phyloP scores from a whole-genome alignment of 2,797 vertebrate genomes.

The Peromyscus nudipes region DNA sequence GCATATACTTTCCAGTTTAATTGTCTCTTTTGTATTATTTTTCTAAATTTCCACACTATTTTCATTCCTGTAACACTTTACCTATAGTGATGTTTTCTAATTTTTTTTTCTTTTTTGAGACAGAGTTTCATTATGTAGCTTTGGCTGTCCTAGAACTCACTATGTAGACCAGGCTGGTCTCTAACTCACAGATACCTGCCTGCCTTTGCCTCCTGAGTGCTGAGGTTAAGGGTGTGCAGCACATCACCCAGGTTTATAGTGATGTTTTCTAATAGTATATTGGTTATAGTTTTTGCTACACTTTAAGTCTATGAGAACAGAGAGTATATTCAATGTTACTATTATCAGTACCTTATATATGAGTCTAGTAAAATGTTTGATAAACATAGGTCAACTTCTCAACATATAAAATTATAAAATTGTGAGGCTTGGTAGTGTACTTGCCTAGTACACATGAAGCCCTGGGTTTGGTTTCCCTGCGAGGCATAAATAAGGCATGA shows the following conservation, averaged over 20 bases:
- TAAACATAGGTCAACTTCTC: not conserved
- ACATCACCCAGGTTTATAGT: not conserved
- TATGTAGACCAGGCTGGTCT: not conserved
- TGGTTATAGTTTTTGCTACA: not conserved
- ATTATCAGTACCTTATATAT: not conserved
- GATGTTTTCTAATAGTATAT: not conserved
- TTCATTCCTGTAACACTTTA: not conserved
- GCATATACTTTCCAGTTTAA: not conserved
- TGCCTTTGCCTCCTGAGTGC: not conserved
- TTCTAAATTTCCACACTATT: not conserved
- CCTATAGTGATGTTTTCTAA: not conserved
- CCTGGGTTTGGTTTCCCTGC: not conserved
- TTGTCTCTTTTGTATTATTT: not conserved
- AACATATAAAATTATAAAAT: not conserved
- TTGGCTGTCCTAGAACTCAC: not conserved
- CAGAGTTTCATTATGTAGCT: not conserved
- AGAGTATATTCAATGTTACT: not conserved
- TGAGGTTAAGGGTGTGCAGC: not conserved
- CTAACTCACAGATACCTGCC: not conserved
- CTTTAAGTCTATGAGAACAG: constrained; percentile 8
- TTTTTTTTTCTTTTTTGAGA: not conserved
- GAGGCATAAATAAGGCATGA: not conserved
- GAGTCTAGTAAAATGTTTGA: not conserved
- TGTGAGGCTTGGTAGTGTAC: not conserved
- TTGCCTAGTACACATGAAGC: not conserved